phyloP scores from a whole-genome alignment of 2,113 vertebrate species.

The Podiceps cristatus region DNA sequence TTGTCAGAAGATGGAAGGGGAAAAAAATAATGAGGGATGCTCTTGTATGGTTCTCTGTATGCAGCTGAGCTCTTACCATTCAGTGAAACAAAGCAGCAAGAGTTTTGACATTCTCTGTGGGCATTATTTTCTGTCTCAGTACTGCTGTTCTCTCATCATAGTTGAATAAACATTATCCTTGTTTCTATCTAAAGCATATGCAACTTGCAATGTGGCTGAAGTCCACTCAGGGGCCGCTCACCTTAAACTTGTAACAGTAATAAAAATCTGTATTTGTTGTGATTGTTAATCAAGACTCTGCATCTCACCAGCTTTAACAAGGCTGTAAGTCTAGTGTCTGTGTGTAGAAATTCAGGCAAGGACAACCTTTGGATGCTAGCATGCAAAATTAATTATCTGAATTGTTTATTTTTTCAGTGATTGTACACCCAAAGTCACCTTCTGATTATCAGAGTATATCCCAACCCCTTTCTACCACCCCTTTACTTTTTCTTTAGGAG shows the following conservation, averaged over 20 bases:
- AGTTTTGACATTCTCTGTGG: neutral
- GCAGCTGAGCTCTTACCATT: neutral
- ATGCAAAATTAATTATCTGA: neutral
- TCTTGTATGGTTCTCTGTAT: accelerated
- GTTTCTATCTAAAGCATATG: neutral
- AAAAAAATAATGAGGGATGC: neutral
- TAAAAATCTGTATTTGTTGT: neutral
- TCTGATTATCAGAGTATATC: neutral
- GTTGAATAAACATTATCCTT: no score
- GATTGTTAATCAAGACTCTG: neutral
- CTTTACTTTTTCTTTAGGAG: neutral
- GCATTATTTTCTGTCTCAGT: neutral
- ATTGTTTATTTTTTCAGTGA: neutral
- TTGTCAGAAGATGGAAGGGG: neutral
- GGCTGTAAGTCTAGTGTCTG: neutral
- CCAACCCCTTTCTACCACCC: neutral
- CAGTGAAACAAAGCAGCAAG: neutral
- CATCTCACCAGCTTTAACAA: neutral
- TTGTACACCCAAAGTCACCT: neutral
- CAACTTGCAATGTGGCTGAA: neutral
- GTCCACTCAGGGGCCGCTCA: accelerated
- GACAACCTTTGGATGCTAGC: neutral
- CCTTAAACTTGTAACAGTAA: neutral
- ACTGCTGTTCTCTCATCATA: neutral
- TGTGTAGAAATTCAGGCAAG: neutral